phyloP scores from a whole-genome alignment of 2,113 vertebrate genomes.

The Mus spicilegus region DNA sequence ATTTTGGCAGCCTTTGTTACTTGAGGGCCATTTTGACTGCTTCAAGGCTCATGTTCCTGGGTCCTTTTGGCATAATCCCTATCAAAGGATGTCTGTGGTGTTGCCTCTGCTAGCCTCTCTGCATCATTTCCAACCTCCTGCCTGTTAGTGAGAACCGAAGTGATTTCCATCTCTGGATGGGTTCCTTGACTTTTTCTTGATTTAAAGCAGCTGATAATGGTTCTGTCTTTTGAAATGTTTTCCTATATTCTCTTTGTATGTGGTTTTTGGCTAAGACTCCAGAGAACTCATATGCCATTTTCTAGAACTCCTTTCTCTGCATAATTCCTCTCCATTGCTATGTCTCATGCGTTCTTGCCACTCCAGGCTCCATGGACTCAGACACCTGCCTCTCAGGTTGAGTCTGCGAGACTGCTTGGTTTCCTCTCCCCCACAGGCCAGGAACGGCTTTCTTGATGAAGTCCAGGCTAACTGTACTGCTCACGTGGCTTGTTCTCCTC shows the following conservation, averaged over 20 bases:
- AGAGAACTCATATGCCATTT: background rate
- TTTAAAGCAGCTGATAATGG: background rate
- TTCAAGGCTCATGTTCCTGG: background rate
- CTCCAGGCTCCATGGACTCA: background rate
- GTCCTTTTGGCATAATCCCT: background rate
- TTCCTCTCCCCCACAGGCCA: background rate
- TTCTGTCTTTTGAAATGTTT: background rate
- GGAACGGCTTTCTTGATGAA: background rate
- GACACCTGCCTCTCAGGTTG: background rate
- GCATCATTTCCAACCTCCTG: background rate
- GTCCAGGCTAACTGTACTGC: background rate
- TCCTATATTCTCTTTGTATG: background rate
- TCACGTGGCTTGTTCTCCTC: background rate
- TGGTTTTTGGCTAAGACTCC: background rate
- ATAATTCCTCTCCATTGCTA: background rate
- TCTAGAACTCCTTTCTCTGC: background rate
- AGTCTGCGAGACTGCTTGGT: background rate
- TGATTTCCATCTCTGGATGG: background rate
- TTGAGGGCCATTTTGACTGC: background rate
- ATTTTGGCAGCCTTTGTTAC: conserved; percentile 14
- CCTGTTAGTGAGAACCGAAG: background rate
- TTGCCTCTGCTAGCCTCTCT: background rate
- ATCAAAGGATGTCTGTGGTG: background rate
- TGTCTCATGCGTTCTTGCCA: background rate
- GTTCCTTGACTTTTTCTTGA: background rate